Percentiles rank a stretch among this genome's conserved stretches.
Conservation (phyloP, 2,113 vertebrate genomes). For the Hippocampus mohnikei region DNA sequence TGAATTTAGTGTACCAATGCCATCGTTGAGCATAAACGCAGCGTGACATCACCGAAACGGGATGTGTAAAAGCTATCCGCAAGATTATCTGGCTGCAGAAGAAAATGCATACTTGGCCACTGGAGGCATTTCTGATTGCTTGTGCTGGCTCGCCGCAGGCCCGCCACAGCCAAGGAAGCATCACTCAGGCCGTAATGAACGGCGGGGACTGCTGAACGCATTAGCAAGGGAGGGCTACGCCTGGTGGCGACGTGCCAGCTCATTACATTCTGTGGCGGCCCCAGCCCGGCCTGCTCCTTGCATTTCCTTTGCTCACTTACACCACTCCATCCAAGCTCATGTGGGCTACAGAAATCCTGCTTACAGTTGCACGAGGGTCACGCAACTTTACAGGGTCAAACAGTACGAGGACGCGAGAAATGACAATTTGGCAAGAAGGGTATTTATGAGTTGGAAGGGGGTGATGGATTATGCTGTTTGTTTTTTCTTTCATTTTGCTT, state of each 20-base stretch:
- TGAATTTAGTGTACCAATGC: neutral
- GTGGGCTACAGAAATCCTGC: constrained; percentile 48
- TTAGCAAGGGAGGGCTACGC: constrained; percentile 42
- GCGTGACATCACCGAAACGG: neutral
- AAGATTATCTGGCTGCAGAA: neutral
- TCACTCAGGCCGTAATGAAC: constrained; percentile 46
- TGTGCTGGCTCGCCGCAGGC: constrained; percentile 25
- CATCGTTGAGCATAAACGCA: neutral
- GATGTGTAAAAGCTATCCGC: constrained; percentile 18
- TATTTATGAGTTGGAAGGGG: constrained; percentile 11
- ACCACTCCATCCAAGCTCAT: constrained; percentile 47
- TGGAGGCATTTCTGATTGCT: constrained; percentile 28
- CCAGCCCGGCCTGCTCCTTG: constrained; percentile 40
- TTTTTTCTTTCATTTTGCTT: neutral
- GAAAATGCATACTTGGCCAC: constrained; percentile 26
- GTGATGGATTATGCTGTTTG: neutral
- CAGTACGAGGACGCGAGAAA: constrained; percentile 11
- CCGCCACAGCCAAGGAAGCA: constrained; percentile 32
- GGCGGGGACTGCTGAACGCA: constrained; percentile 34
- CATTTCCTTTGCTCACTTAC: constrained; percentile 37
- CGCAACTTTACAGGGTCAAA: neutral
- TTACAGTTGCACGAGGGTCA: constrained; percentile 13
- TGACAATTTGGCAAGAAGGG: constrained; percentile 19
- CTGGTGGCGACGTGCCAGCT: constrained; percentile 56
- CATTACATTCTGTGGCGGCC: constrained; percentile 61